Evolutionary conservation across 1,140 invertebrate species (phyloP).

Genomic region (Pogonus chalceus): DNA sequence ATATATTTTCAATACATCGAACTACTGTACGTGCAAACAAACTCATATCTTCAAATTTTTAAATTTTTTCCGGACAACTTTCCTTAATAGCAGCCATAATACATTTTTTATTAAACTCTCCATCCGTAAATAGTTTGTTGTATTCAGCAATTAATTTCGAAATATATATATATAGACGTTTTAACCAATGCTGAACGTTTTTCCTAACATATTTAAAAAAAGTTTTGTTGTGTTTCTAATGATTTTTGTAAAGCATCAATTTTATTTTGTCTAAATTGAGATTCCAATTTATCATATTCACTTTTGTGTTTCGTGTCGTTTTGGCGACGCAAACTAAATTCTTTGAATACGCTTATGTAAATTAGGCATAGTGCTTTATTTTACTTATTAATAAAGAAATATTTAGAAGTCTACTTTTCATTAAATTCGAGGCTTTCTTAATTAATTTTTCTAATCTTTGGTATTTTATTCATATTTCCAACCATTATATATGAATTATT

Average conservation of each 20-base stretch:
- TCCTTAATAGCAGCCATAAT: too few species aligned
- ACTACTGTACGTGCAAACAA: too few species aligned
- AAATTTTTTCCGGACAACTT: too few species aligned
- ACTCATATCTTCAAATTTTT: too few species aligned
- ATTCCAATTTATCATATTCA: conserved; percentile 9
- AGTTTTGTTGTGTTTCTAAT: conserved; percentile 9
- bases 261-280: conserved; percentile 9
- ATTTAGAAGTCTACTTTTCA: conserved; percentile 4
- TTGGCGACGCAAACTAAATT: conserved; percentile 16
- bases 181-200: conserved; percentile 9
- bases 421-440: conserved; percentile 5
- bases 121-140: conserved; percentile 16
- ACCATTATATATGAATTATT: conserved; percentile 8
- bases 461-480: conserved; percentile 7
- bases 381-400: conserved; percentile 9
- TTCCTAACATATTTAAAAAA: conserved; percentile 8
- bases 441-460: conserved; percentile 6
- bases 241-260: conserved; percentile 9
- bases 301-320: conserved; percentile 14
- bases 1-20: conserved; percentile 7
- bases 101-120: conserved; percentile 19
- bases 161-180: conserved; percentile 15
- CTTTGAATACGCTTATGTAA: conserved; percentile 17
- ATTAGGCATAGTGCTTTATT: conserved; percentile 15
- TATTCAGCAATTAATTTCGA: conserved; percentile 18